Base-by-base conservation (phyloP, 2,113 vertebrate species). In the Festucalex cinctus region DNA sequence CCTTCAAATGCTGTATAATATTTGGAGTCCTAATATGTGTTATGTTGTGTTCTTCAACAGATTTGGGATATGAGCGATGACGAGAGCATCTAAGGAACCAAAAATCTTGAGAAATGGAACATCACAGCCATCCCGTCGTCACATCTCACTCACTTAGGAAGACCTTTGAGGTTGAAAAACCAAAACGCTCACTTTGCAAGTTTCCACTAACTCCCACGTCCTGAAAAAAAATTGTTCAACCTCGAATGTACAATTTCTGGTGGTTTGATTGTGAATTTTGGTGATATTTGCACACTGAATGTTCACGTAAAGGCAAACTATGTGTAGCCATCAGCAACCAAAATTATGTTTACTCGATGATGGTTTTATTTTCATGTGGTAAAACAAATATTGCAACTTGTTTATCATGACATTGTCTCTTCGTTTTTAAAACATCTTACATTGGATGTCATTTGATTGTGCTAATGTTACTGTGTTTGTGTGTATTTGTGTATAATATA, bases 61-160 rank as follows among this genome's bases (percentile, higher is more conserved):
- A 99, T 99, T 79, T 99, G 97, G 97, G 97, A 99, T 81, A 97
- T 98, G 95, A 99, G 97, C 0, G 97, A 99, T 14, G 97, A 99
- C 3, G 97, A 99, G 86, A 96, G 95, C 24, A 76, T 98, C 68
- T 99, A 90, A 97, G 62, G 54, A 44, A 53, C 60, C 8, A 19
- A 43, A 17, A 44, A 51, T 46, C 3, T 16, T 3, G 24, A 58
- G 5, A 22, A 22, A 9, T 22, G 20, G 20, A n/a, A n/a, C n/a
- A 8, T 24, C 26, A 46, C 22, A 32, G 62, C 14, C 43, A 28
- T 48, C 37, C 48, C 7, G 63, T 24, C 16, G 32, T 2, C 19
- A 35, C 57, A 59, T 3, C 7, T 59, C 26, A 35, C 6, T 17
- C 26, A 35, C 24, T 6, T 1, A 1, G 56, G 32, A 35, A 22